phyloP scores from a whole-genome alignment of 2,888 invertebrate species.

The Enchytraeus crypticus region DNA sequence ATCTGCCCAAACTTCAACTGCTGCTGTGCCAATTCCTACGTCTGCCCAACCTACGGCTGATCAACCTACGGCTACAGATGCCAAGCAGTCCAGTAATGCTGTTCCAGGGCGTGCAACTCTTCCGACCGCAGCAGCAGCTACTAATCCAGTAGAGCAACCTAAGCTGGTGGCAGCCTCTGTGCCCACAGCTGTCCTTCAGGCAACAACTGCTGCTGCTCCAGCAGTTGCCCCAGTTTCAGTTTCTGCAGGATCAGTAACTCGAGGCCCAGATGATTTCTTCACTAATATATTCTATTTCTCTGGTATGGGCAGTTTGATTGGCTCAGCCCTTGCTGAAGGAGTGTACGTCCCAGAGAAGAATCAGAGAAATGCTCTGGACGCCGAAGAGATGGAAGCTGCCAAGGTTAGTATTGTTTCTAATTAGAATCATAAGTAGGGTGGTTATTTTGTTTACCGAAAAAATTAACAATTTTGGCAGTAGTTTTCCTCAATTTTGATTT shows the following conservation, averaged over 20 bases:
- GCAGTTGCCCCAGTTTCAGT: neutral
- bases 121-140: neutral
- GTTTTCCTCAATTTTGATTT: too few relatives aligned
- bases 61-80: neutral
- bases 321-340: slow-evolving; percentile 23
- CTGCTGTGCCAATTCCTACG: neutral
- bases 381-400: slow-evolving; percentile 17
- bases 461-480: too few relatives aligned
- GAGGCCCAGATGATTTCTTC: slow-evolving; percentile 19
- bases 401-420: neutral
- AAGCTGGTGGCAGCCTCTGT: neutral
- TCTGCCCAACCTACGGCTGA: neutral
- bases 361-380: slow-evolving; percentile 19
- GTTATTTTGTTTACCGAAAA: too few relatives aligned
- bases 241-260: neutral
- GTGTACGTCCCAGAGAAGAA: slow-evolving; percentile 25
- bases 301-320: slow-evolving; percentile 27
- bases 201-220: neutral
- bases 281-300: slow-evolving; percentile 29
- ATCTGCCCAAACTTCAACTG: neutral
- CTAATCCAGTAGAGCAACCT: neutral
- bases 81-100: neutral
- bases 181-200: neutral
- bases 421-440: too few relatives aligned
- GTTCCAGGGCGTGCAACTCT: neutral